A percentile compares a stretch with the other conserved stretches of the same genome.
phyloP scores from a whole-genome alignment of 2,888 invertebrate genomes.

The Platerodrilus igneus region DNA sequence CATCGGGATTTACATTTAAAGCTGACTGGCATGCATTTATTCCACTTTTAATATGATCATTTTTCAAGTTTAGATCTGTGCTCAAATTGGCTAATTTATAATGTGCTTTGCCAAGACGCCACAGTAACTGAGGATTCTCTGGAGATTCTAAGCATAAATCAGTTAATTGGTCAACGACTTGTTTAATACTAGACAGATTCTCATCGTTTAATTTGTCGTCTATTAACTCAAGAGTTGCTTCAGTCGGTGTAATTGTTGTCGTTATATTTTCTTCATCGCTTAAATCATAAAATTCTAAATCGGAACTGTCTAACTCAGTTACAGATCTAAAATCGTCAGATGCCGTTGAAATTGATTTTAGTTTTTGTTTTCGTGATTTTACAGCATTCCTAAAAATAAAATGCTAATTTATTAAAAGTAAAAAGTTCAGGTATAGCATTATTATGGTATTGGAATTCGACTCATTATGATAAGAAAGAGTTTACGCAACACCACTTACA shows the following conservation, averaged over 20 bases:
- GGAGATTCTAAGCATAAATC: slow-evolving; percentile 39
- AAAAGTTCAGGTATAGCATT: too few relatives aligned
- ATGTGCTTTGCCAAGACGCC: slow-evolving; percentile 43
- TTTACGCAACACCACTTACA: too few relatives aligned
- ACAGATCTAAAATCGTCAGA: slow-evolving; percentile 41
- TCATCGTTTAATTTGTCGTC: slow-evolving; percentile 13
- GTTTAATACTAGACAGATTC: not conserved
- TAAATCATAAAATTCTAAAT: slow-evolving; percentile 46
- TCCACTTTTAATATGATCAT: slow-evolving; percentile 39
- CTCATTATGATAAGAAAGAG: too few relatives aligned
- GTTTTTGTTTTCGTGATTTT: slow-evolving; percentile 15
- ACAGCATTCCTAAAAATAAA: slow-evolving; percentile 14
- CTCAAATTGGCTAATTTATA: slow-evolving; percentile 34
- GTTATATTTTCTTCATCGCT: slow-evolving; percentile 40
- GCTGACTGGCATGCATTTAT: slow-evolving; percentile 54
- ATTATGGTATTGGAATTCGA: too few relatives aligned
- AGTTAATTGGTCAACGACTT: slow-evolving; percentile 23
- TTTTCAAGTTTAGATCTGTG: slow-evolving; percentile 29
- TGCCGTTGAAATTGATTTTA: slow-evolving; percentile 24
- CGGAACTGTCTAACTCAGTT: slow-evolving; percentile 41
- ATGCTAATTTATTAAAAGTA: not conserved
- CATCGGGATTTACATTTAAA: slow-evolving; percentile 49
- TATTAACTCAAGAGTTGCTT: slow-evolving; percentile 13
- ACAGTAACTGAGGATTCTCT: slow-evolving; percentile 38
- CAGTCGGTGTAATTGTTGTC: slow-evolving; percentile 16